Evolutionary conservation across 2,113 vertebrate genomes (phyloP), one percentile per base, ranked within the genome.

Genomic region (Bombycilla garrulus): DNA sequence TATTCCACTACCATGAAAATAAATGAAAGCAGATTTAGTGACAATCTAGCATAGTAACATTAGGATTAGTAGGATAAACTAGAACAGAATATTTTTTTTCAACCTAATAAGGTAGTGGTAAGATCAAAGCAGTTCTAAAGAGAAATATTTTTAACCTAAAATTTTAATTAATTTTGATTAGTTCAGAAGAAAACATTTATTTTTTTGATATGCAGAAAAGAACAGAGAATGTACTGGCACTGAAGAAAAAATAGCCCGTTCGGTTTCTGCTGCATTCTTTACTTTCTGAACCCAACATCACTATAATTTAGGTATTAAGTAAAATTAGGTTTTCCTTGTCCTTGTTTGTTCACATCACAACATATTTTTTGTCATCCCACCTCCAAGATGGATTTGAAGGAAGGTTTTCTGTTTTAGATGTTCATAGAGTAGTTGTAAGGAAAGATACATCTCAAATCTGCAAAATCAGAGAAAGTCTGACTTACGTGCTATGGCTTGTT

Each of bases 251-350:
- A 81, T 12, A 23, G 6, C 3, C 14, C 26, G 61, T 57, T 83
- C 0, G 0, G n/a, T 92, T 93, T 88, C 67, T 86, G 26, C 47
- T 47, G 29, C 11, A 19, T 51, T 81, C 62, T 92, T 81, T 86
- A 74, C 77, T 86, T 94, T 36, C 60, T 44, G 47, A 86, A 50
- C 50, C 56, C 17, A 86, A 81, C 15, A 38, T n/a, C 21, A 62
- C 72, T 73, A 38, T 76, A 92, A 86, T 86, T 93, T 90, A 86
- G 33, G 64, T 73, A 82, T 86, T 90, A 94, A 86, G 44, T 81
- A 64, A 89, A 95, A 95, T 94, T 94, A 89, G 21, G 22, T 74
- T 86, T 82, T 86, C 60, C 73, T 81, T 78, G 77, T 64, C 85
- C 74, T 71, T 89, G 88, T 83, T 94, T 90, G 65, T 89, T 86